phyloP scores from a whole-genome alignment of 2,113 vertebrate species.

The Probosciger aterrimus region DNA sequence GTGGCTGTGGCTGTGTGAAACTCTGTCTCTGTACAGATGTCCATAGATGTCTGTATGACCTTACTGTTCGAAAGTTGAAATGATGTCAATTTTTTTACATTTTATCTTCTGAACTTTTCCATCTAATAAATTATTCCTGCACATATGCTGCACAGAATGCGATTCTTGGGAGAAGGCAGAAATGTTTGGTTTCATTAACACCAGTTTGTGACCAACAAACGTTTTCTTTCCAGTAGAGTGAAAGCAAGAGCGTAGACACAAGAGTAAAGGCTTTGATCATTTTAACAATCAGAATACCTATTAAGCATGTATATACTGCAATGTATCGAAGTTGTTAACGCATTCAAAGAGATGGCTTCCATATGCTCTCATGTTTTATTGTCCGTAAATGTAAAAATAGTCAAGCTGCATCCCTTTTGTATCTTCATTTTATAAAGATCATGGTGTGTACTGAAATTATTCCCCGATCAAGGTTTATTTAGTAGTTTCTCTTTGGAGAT shows the following conservation, averaged over 20 bases:
- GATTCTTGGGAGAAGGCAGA: background rate
- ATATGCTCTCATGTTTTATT: conserved; percentile 61
- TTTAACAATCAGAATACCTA: conserved; percentile 38
- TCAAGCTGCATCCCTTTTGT: conserved; percentile 16
- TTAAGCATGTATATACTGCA: conserved; percentile 50
- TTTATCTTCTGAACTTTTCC: conserved; percentile 28
- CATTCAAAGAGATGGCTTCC: conserved; percentile 52
- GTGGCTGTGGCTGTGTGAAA: conserved; percentile 30
- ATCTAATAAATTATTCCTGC: conserved; percentile 34
- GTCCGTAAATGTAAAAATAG: conserved; percentile 35
- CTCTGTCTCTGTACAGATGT: background rate
- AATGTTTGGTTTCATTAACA: background rate
- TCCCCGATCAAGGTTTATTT: background rate
- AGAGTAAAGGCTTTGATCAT: conserved; percentile 29
- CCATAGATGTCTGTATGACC: conserved; percentile 25
- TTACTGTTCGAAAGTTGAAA: conserved; percentile 21
- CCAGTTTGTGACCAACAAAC: background rate
- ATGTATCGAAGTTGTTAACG: conserved; percentile 36
- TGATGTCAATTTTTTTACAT: conserved; percentile 5
- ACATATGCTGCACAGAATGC: background rate
- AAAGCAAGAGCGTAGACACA: background rate
- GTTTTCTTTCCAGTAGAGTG: conserved; percentile 10
- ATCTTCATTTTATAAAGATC: conserved; percentile 13
- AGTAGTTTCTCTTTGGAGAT: background rate
- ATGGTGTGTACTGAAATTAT: background rate